Conservation (phyloP, 2,113 vertebrate species). For the Triplophysa siluroides region DNA sequence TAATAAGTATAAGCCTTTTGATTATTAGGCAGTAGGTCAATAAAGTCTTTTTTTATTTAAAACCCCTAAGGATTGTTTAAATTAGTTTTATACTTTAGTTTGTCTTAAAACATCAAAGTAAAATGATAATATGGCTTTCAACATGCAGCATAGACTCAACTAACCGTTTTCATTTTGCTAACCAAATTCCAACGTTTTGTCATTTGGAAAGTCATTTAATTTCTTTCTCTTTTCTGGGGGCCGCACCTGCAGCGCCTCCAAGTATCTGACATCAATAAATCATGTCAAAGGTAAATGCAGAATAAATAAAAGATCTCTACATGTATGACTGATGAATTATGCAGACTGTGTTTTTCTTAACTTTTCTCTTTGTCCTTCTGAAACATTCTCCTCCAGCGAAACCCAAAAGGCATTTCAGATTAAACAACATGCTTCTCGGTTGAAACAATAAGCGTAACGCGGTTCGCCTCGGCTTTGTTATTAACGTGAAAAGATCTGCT, state of each 20-base stretch:
- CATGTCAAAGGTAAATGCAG: conserved; percentile 53
- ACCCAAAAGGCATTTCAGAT: conserved; percentile 67
- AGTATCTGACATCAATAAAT: conserved; percentile 62
- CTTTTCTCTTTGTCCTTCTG: conserved; percentile 57
- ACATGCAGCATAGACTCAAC: not conserved
- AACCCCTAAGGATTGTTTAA: too few relatives aligned
- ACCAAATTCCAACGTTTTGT: conserved; percentile 4
- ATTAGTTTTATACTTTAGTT: not conserved
- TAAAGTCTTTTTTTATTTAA: too few relatives aligned
- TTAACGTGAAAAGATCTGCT: conserved; percentile 59
- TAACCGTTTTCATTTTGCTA: not conserved
- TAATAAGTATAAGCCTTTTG: too few relatives aligned
- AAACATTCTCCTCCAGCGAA: conserved; percentile 43
- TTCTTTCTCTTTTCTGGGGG: not conserved
- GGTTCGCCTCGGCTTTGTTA: conserved; percentile 56
- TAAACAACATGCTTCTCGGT: conserved; percentile 59
- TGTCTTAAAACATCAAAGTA: too few relatives aligned
- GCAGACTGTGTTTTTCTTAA: conserved; percentile 66
- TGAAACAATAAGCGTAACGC: conserved; percentile 46
- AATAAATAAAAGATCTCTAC: conserved; percentile 67
- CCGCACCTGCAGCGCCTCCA: conserved; percentile 37
- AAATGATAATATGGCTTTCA: not conserved
- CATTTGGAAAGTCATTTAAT: conserved; percentile 17
- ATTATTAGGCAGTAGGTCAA: too few relatives aligned
- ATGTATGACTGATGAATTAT: conserved; percentile 72